Conservation (phyloP, 2,888 invertebrate species). For the Euplagia quadripunctaria region DNA sequence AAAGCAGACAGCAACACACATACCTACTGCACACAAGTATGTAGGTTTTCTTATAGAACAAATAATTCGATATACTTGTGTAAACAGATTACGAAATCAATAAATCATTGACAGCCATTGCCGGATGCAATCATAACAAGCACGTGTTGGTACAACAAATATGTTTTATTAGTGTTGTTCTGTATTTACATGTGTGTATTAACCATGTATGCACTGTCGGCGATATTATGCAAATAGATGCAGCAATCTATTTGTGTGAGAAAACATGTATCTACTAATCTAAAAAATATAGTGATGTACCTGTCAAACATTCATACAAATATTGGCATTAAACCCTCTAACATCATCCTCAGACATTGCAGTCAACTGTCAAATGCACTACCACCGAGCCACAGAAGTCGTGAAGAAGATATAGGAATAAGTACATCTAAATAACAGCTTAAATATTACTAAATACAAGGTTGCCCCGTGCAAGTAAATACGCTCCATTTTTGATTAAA, state of each 20-base stretch:
- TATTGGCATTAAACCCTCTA: background rate
- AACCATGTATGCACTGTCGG: background rate
- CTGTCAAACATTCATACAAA: background rate
- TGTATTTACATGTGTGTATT: constrained; percentile 5
- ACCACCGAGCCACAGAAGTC: too few species aligned
- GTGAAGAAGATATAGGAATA: too few species aligned
- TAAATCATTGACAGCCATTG: constrained; percentile 57
- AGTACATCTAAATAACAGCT: too few species aligned
- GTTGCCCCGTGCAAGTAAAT: too few species aligned
- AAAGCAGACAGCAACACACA: constrained; percentile 14
- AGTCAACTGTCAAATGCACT: too few species aligned
- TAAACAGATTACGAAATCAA: constrained; percentile 53
- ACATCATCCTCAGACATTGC: too few species aligned
- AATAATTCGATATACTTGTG: constrained; percentile 23
- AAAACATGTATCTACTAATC: background rate
- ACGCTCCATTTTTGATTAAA: too few species aligned
- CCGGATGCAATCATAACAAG: constrained; percentile 56
- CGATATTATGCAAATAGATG: background rate
- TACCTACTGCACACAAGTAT: constrained; percentile 5
- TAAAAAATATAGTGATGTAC: background rate
- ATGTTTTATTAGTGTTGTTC: constrained; percentile 22
- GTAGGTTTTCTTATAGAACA: constrained; percentile 4
- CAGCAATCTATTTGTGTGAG: background rate
- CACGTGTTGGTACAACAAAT: constrained; percentile 50
- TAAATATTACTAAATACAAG: too few species aligned